phyloP scores from a whole-genome alignment of 2,113 vertebrate genomes.

The Colinus virginianus region DNA sequence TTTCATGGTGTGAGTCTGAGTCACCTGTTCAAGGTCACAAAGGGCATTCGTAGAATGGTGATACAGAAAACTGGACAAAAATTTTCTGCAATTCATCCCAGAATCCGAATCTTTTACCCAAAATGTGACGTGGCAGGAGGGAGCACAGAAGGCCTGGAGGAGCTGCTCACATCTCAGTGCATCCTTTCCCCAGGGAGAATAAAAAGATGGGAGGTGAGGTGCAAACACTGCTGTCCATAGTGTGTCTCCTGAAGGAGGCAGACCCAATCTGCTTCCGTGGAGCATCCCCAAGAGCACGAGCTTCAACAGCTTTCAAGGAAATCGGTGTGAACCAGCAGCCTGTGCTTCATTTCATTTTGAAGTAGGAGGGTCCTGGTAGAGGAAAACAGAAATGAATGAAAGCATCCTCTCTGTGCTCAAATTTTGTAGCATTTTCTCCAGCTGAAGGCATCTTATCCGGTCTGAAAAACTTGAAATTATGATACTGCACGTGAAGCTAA shows the following conservation, averaged over 20 bases:
- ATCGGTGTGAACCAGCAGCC: not conserved
- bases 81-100: not conserved
- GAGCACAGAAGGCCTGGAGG: not conserved
- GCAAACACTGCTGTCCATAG: accelerated
- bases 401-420: not conserved
- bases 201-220: not conserved
- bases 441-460: not conserved
- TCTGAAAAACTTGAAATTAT: not conserved
- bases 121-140: not conserved
- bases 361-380: not conserved
- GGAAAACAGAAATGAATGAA: not conserved
- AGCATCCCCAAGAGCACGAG: not conserved
- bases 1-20: not conserved
- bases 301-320: not conserved
- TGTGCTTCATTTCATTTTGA: not conserved
- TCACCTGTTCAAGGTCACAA: not conserved
- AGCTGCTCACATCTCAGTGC: not conserved
- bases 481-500: not conserved
- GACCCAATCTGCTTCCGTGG: not conserved
- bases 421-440: not conserved
- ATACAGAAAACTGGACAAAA: not conserved
- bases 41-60: not conserved
- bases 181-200: not conserved
- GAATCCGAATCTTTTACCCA: not conserved
- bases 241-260: not conserved